Conservation (phyloP, 2,888 invertebrate genomes). For the Drosophila nigricruria region DNA sequence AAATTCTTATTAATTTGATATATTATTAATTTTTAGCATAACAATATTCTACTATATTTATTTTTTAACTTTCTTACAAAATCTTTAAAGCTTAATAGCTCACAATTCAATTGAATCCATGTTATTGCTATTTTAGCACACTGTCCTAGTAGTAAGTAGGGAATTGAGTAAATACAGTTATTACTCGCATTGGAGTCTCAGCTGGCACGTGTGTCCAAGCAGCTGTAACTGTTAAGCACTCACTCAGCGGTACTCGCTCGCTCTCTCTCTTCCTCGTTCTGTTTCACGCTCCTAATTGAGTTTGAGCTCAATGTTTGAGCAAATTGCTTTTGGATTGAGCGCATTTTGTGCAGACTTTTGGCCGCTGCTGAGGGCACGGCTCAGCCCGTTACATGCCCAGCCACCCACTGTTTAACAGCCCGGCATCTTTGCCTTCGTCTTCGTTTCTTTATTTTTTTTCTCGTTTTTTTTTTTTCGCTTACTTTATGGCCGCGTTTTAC, state of each 20-base stretch:
- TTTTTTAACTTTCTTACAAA: neutral
- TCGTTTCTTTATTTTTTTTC: slow-evolving; percentile 27
- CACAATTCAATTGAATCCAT: neutral
- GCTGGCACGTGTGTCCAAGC: neutral
- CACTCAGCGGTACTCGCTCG: neutral
- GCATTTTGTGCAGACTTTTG: slow-evolving; percentile 71
- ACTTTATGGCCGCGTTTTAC: slow-evolving; percentile 65
- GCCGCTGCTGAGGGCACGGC: slow-evolving; percentile 21
- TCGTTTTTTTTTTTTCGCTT: slow-evolving; percentile 24
- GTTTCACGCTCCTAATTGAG: neutral
- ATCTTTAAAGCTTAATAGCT: neutral
- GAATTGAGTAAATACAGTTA: neutral
- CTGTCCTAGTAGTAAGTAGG: neutral
- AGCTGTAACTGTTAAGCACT: slow-evolving; percentile 6
- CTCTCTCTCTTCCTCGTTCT: neutral
- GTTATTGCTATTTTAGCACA: neutral
- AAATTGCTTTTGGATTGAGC: slow-evolving; percentile 35
- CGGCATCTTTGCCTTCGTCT: slow-evolving; percentile 49
- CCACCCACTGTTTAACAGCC: slow-evolving; percentile 26
- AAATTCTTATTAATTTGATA: neutral
- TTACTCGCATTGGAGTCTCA: neutral
- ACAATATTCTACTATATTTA: too few relatives aligned
- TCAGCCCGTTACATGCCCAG: slow-evolving; percentile 32
- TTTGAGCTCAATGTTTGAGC: slow-evolving; percentile 12
- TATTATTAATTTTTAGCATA: neutral